Base-by-base conservation (phyloP, 2,797 vertebrate genomes). In the Ibycter americanus region DNA sequence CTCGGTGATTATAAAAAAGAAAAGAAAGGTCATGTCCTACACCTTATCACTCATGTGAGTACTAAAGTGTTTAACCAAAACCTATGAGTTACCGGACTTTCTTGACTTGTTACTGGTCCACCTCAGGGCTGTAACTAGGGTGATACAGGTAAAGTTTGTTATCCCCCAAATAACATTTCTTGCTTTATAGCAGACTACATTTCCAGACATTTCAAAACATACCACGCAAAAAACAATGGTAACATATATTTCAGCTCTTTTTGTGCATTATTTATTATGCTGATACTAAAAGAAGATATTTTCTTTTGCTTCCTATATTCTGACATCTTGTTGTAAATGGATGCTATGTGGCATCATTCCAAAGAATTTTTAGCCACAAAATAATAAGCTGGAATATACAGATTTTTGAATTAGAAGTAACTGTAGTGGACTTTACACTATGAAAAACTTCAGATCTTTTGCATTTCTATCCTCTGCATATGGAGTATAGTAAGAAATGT, bases 31-130 rank as follows among this genome's bases (percentile, higher is more conserved):
- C 25, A 15, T 93, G 14, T 65, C 7, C 22, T 74, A 25, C 11
- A 61, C 3, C 5, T 80, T 52, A 52, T 16, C 0, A 0, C 4
- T 90, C 14, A 40, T 27, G 14, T 56, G 18, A 78, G 20, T 19
- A 15, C 15, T 46, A 61, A 16, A 0, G 0, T 20, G 4, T 46
- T 81, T 79, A 84, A 87, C 56, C 4, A 83, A 67, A 67, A 74
- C 8, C 8, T 59, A 7, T 26, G 15, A 65, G 21, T 22, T 82
- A 18, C 11, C 66, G 6, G 38, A 7, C 11, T 65, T 73, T 32
- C 13, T 90, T 84, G 21, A 9, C 19, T 47, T 25, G 12, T 25
- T 61, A 38, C 10, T 7, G 6, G 5, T 56, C 21, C 36, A 80
- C 20, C 23, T 83, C 29, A 67, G 29, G 36, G 16, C 4, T 86